Base-by-base conservation (phyloP, 1,140 invertebrate genomes). In the Linepithema humile region DNA sequence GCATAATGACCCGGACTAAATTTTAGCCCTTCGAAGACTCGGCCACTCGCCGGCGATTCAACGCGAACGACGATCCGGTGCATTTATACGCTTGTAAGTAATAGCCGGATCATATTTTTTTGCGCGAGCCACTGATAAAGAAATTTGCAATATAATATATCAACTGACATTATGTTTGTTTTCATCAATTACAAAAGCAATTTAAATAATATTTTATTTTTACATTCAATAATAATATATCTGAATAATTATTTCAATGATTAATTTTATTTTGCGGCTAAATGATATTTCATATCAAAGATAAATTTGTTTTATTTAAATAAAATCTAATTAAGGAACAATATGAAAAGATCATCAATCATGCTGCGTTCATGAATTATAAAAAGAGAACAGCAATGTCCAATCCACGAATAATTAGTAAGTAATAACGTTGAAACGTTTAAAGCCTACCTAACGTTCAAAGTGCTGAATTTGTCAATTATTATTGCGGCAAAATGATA, bases 1-100 rank as follows among this genome's bases (percentile, higher is more conserved):
- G 17, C 32, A 77, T 77, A 77, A 77, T 77, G 74, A 77, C 60
- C 3, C 74, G 5, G 43, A 50, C 74, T 77, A 20, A 77, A 77
- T 53, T 23, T 77, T 65, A 35, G 43, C 12, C 60, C 57, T 15
- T 17, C 29, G 38, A 77, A 50, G 20, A 48, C 32, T 50, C 74
- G 17, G 29, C 40, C n/a, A 64, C 12, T 38, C 29, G 9, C 20
- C 26, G 3, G 5, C 10, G 45, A 77, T 77, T 77, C 59, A 45
- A 77, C 40, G 23, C 43, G 5, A 64, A 48, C 38, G 55, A 9
- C 35, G 26, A 32, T 20, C 29, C 17, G 7, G 15, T 53, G 10
- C 15, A 50, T 77, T 77, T 48, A 50, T 23, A 64, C 29, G 17
- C 12, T 32, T 7, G 29, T 59, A 65, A 50, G 48, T 77, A 77